Evolutionary conservation across 1,140 invertebrate genomes (phyloP), one percentile per base, ranked within the genome.

Genomic region (Trachelipus rathkii): DNA sequence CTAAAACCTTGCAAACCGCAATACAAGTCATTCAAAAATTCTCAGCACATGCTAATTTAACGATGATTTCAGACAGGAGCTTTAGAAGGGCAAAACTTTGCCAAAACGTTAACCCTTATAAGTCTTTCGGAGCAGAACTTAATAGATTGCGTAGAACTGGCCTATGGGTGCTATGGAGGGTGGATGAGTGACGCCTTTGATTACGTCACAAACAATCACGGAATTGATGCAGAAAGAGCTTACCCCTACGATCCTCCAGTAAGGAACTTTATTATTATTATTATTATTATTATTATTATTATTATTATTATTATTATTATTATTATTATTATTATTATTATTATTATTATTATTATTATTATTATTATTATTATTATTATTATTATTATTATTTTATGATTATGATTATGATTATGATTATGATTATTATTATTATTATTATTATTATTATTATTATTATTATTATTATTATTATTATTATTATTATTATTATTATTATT

Each of bases 61-160:
- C 33, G 2, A 33, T 33, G 6, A 33, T 33, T 33, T 6, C 92
- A 95, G 10, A 87, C 92, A 50, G 90, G 90, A 73, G 88, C 91
- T 8, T 90, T 71, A 43, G 69, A 71, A 13, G 15, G 23, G 3
- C 60, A 66, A 23, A 23, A 13, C 8, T 24, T 71, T 23, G 11
- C 44, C 8, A 15, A 71, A 23, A 71, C 15, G 2, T 1, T 24
- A 11, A 72, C 7, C 7, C 71, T 72, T 19, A 46, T 21, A 19
- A 46, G 10, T 44, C 43, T 72, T 15, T 72, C 71, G 6, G 19
- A 44, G 9, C 71, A 72, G 43, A 44, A 72, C 44, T 46, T 72
- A 43, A 43, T 72, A 21, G 71, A 72, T 46, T 72, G 71, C 33
- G 45, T 21, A 0, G 4, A 0, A 0, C 0, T 72, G 19, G 53